Evolutionary conservation across 2,797 vertebrate genomes (phyloP).

Genomic region (Pogoniulus pusillus): DNA sequence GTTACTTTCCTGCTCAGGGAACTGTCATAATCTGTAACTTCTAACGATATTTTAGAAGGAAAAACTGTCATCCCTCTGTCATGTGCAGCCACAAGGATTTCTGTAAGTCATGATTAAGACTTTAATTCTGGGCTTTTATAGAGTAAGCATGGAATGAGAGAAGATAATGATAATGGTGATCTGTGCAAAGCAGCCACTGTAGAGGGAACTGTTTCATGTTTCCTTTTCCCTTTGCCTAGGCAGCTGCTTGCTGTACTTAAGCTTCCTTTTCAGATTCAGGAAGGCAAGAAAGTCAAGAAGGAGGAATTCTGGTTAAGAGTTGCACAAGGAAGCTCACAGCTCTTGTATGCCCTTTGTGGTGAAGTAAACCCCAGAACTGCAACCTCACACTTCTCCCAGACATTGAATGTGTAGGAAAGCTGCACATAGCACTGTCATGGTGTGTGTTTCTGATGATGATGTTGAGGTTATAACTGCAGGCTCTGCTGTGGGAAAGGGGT

Average conservation of each 20-base stretch:
- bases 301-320: background rate
- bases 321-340: conserved; percentile 4
- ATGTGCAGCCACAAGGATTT: conserved; percentile 50
- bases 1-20: background rate
- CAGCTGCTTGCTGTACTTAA: background rate
- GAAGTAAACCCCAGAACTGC: background rate
- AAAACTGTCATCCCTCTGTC: conserved; percentile 39
- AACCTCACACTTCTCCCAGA: background rate
- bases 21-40: conserved; percentile 36
- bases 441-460: background rate
- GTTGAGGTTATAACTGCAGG: conserved; percentile 14
- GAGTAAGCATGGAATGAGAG: conserved; percentile 8
- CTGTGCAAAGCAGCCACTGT: background rate
- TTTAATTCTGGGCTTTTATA: conserved; percentile 34
- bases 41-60: background rate
- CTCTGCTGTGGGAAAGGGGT: conserved; percentile 2
- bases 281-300: background rate
- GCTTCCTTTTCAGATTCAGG: background rate
- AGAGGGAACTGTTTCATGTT: background rate
- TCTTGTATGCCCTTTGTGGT: background rate
- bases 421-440: rapidly evolving
- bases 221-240: background rate
- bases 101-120: conserved; percentile 47
- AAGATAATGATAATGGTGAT: conserved; percentile 33
- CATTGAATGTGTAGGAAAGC: rapidly evolving